phyloP scores from a whole-genome alignment of 2,113 vertebrate genomes.

The Perca fluviatilis region DNA sequence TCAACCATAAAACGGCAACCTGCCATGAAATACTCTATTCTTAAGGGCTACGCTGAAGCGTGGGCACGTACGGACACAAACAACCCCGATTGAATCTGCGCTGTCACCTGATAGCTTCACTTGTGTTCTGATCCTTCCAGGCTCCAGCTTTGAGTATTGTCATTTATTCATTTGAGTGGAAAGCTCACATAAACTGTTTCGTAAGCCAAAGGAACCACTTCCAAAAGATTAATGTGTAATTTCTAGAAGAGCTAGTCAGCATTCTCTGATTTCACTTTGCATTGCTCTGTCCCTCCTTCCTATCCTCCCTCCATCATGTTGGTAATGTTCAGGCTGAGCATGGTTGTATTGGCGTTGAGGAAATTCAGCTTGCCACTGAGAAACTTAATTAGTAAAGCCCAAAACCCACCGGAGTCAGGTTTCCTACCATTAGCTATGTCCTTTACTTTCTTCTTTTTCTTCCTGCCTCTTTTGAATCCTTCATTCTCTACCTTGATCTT shows the following conservation, averaged over 20 bases:
- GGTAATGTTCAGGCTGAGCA: slow-evolving; percentile 30
- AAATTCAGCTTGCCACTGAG: slow-evolving; percentile 21
- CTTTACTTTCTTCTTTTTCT: neutral
- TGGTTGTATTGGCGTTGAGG: slow-evolving; percentile 17
- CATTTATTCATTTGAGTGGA: slow-evolving; percentile 37
- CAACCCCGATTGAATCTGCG: neutral
- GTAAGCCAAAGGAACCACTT: slow-evolving; percentile 11
- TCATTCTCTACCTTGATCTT: too few species aligned
- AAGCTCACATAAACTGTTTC: slow-evolving; percentile 15
- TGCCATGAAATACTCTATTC: slow-evolving; percentile 13
- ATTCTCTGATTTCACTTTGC: slow-evolving; percentile 16
- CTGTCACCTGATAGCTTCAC: slow-evolving; percentile 50
- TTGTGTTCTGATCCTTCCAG: slow-evolving; percentile 31
- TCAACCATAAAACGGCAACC: slow-evolving; percentile 31
- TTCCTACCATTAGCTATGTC: slow-evolving; percentile 25
- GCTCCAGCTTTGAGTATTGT: slow-evolving; percentile 22
- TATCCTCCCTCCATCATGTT: neutral
- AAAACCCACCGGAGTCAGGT: slow-evolving; percentile 29
- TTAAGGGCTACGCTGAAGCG: neutral
- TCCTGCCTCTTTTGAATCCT: neutral
- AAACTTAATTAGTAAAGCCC: slow-evolving; percentile 41
- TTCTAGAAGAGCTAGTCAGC: slow-evolving; percentile 42
- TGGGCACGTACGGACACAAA: neutral
- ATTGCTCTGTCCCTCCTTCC: neutral
- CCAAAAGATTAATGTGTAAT: slow-evolving; percentile 49